Percentiles rank a stretch among this genome's conserved stretches.
phyloP scores from a whole-genome alignment of 2,888 invertebrate species.

The Mythimna lalbum region DNA sequence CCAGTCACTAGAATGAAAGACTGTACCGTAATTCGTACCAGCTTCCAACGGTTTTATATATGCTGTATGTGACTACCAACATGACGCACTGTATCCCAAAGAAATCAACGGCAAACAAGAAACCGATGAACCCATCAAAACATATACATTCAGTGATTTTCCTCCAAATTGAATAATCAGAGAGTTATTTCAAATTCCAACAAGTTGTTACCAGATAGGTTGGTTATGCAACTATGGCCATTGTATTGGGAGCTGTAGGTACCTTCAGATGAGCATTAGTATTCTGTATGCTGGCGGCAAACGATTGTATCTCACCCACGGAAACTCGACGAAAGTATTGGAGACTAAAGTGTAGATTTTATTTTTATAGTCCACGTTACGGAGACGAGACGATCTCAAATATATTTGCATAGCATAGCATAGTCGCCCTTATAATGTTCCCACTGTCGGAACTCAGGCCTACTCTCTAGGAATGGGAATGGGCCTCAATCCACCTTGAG shows the following conservation, averaged over 20 bases:
- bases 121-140: constrained; percentile 53
- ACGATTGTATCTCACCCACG: constrained; percentile 82
- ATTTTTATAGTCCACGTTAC: constrained; percentile 53
- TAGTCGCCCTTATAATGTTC: too few species aligned
- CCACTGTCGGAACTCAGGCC: too few species aligned
- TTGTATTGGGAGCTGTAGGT: constrained; percentile 73
- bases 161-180: constrained; percentile 66
- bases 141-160: constrained; percentile 65
- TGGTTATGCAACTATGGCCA: constrained; percentile 73
- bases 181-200: constrained; percentile 71
- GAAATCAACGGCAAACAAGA: constrained; percentile 33
- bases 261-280: constrained; percentile 67
- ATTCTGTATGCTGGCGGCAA: constrained; percentile 65
- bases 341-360: constrained; percentile 52
- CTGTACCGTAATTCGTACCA: not conserved
- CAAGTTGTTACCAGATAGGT: constrained; percentile 65
- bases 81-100: constrained; percentile 22
- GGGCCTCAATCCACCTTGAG: too few species aligned
- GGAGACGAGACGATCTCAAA: constrained; percentile 38
- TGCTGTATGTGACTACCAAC: not conserved
- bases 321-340: constrained; percentile 75
- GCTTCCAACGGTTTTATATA: not conserved
- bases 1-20: not conserved
- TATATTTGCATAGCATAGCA: too few species aligned
- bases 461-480: too few species aligned